Conservation (phyloP, 2,797 vertebrate species). For the Macropodus opercularis region DNA sequence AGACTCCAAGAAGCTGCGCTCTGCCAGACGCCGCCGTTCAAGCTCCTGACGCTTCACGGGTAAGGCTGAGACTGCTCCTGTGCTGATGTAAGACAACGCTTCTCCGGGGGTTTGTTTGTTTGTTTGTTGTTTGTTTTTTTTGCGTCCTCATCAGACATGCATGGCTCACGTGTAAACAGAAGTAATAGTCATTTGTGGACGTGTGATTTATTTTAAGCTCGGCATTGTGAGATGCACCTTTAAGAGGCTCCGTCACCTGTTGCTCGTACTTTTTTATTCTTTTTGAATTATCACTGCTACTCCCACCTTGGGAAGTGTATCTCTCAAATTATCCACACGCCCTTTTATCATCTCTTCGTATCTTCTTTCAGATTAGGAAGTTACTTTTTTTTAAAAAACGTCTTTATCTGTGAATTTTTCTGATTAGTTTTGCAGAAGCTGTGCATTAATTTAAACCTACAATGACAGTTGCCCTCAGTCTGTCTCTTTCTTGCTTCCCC, state of each 20-base stretch:
- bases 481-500: neutral
- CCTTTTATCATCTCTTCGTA: no score
- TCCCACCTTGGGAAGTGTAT: no score
- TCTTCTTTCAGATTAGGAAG: no score
- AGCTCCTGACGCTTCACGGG: constrained; percentile 9
- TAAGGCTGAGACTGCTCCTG: constrained; percentile 13
- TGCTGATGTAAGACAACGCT: neutral
- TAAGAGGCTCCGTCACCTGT: no score
- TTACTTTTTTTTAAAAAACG: no score
- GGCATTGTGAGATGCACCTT: neutral
- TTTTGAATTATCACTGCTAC: no score
- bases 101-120: no score
- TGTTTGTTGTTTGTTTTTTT: no score
- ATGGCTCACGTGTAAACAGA: constrained; percentile 20
- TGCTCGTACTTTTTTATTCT: no score
- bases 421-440: neutral
- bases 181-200: constrained; percentile 19
- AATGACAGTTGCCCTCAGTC: neutral
- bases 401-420: neutral
- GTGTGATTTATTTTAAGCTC: constrained; percentile 2
- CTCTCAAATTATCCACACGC: no score
- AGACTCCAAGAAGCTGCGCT: constrained; percentile 52
- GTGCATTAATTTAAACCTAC: constrained; percentile 3
- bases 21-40: constrained; percentile 11
- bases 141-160: neutral